phyloP scores from a whole-genome alignment of 2,113 vertebrate genomes.

The Piaya cayana region DNA sequence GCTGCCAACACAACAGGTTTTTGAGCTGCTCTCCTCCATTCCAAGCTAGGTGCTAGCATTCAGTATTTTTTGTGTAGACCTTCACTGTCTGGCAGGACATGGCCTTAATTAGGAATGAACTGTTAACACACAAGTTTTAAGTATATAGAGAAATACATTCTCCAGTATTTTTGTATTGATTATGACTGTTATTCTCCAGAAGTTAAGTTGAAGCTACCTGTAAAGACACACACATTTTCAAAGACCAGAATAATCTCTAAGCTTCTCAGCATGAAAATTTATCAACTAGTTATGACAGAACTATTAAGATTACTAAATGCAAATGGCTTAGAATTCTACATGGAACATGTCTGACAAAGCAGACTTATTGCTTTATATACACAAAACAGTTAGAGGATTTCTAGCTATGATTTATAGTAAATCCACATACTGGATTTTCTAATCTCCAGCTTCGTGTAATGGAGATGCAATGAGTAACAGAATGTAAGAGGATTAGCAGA shows the following conservation, averaged over 20 bases:
- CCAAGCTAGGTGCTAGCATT: not conserved
- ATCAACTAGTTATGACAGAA: not conserved
- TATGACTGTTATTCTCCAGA: not conserved
- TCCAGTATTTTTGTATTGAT: too few relatives aligned
- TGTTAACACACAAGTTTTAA: not conserved
- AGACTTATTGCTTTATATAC: not conserved
- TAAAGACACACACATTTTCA: not conserved
- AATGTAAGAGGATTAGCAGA: slow-evolving; percentile 42
- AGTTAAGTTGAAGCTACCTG: not conserved
- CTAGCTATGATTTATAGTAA: slow-evolving; percentile 41
- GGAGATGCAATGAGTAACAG: slow-evolving; percentile 43
- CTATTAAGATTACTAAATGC: not conserved
- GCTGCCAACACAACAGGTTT: not conserved
- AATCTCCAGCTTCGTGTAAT: slow-evolving; percentile 48
- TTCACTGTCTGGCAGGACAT: not conserved
- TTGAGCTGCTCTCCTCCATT: not conserved
- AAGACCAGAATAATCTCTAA: not conserved
- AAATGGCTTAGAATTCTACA: not conserved
- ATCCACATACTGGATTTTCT: slow-evolving; percentile 10
- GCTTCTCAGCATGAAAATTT: not conserved
- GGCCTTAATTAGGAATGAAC: not conserved
- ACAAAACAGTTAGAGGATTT: slow-evolving; percentile 15
- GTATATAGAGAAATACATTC: not conserved
- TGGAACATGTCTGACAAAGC: not conserved
- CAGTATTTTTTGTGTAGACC: not conserved